phyloP scores from a whole-genome alignment of 30 jellyfish, hydroid and myxozoan genomes.

The Chironex yamaguchii region DNA sequence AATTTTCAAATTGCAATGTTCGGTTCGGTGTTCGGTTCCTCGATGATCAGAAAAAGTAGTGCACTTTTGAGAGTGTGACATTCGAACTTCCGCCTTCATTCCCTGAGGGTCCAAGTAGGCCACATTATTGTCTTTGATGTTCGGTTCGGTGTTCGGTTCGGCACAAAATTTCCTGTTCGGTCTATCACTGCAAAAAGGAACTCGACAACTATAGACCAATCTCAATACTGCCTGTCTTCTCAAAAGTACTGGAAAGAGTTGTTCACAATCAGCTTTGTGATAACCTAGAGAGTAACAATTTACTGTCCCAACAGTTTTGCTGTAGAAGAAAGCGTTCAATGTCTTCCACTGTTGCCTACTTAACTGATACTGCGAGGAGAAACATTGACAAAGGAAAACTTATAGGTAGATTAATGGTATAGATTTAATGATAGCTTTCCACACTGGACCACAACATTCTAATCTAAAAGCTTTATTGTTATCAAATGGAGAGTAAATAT shows the following conservation, averaged over 20 bases:
- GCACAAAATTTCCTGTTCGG: no score
- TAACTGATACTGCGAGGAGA: constrained; percentile 61
- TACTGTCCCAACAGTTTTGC: constrained; percentile 74
- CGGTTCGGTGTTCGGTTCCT: no score
- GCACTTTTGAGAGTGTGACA: no score
- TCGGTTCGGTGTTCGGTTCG: no score
- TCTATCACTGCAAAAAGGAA: no score
- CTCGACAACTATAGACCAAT: constrained; percentile 80
- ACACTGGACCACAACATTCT: no score
- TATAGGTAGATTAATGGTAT: constrained; percentile 51
- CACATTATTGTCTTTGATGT: no score
- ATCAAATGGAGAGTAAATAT: constrained; percentile 2
- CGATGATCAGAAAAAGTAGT: no score
- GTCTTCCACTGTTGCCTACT: constrained; percentile 51
- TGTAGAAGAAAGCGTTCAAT: constrained; percentile 58
- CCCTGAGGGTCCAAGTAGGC: no score
- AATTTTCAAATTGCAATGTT: no score
- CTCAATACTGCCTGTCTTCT: constrained; percentile 56
- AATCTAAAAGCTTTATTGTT: no score
- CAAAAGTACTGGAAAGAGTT: constrained; percentile 65
- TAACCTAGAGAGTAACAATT: constrained; percentile 31
- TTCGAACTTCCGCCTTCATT: no score
- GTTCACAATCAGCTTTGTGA: constrained; percentile 65
- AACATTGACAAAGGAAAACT: constrained; percentile 61
- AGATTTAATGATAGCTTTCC: constrained; percentile 54